These are phyloP conservation scores for Linyphia triangularis DNA, from an alignment of 2,888 invertebrate genomes.

Conservation along the genomic window DNA sequence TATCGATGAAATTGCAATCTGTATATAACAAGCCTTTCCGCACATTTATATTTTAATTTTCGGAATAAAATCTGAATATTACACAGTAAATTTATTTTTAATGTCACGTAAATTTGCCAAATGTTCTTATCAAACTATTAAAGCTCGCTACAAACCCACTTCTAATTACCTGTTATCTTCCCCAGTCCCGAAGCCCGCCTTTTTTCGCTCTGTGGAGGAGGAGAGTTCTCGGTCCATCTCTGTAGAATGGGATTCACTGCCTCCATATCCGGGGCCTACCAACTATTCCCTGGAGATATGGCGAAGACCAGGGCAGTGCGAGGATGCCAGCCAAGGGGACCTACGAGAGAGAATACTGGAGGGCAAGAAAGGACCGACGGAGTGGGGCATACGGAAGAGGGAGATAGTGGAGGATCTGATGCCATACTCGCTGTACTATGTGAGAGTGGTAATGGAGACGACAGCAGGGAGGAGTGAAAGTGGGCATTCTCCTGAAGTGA, in stretches of 20 bases:
- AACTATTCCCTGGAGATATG: background rate
- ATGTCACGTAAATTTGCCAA: too few species aligned
- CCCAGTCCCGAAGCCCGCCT: conserved; percentile 46
- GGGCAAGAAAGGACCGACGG: background rate
- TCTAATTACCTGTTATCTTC: too few species aligned
- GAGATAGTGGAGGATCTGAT: background rate
- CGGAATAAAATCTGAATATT: too few species aligned
- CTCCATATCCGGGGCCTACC: conserved; percentile 40
- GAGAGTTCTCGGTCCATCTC: background rate
- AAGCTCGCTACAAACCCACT: too few species aligned
- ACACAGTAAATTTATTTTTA: too few species aligned
- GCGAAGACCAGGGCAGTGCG: background rate
- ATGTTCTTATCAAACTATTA: too few species aligned
- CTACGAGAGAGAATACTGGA: background rate
- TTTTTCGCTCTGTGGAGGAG: background rate
- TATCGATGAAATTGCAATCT: too few species aligned
- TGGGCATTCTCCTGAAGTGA: background rate
- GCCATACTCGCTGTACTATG: conserved; percentile 27
- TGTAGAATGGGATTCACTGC: background rate
- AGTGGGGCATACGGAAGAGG: background rate
- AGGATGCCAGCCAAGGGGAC: background rate
- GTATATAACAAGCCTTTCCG: too few species aligned
- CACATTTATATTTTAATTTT: too few species aligned
- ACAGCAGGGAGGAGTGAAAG: conserved; percentile 10
- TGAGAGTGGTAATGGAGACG: conserved; percentile 10